Percentiles rank a stretch among this genome's conserved stretches.
These are phyloP conservation scores for Steinernema feltiae DNA, from an alignment of 1,140 invertebrate genomes.

Conservation along the genomic window DNA sequence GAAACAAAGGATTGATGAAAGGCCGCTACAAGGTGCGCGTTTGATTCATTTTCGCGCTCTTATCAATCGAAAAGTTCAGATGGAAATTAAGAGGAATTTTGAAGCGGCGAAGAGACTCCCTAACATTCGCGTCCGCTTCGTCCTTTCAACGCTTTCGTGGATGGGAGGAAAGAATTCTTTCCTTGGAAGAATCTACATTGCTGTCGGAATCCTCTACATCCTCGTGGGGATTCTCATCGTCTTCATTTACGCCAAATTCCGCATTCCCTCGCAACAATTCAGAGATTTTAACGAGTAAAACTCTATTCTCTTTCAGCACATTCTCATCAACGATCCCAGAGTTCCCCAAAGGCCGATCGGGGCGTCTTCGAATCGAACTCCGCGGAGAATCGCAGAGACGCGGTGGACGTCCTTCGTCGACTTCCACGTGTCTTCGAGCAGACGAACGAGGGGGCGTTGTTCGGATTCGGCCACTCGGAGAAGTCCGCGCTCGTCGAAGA, in stretches of 20 bases:
- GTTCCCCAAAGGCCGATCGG: background rate
- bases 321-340: background rate
- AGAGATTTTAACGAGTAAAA: background rate
- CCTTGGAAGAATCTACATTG: slow-evolving; percentile 92
- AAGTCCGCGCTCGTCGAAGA: background rate
- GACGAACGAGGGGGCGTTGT: background rate
- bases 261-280: background rate
- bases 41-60: background rate
- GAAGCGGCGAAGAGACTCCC: background rate
- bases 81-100: background rate
- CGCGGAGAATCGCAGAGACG: background rate
- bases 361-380: background rate
- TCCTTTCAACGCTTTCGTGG: slow-evolving; percentile 87
- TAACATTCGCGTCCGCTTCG: slow-evolving; percentile 65
- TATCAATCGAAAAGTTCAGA: background rate
- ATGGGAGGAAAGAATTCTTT: slow-evolving; percentile 95
- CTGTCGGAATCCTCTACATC: slow-evolving; percentile 84
- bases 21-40: background rate
- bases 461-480: background rate
- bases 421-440: background rate
- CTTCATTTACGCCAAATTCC: slow-evolving; percentile 70
- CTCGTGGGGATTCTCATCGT: slow-evolving; percentile 80
- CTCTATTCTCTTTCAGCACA: background rate
- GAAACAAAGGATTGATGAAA: too few species aligned
- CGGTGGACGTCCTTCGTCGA: background rate